Evolutionary conservation across 2,113 vertebrate species (phyloP).

Genomic region (Picathartes gymnocephalus): DNA sequence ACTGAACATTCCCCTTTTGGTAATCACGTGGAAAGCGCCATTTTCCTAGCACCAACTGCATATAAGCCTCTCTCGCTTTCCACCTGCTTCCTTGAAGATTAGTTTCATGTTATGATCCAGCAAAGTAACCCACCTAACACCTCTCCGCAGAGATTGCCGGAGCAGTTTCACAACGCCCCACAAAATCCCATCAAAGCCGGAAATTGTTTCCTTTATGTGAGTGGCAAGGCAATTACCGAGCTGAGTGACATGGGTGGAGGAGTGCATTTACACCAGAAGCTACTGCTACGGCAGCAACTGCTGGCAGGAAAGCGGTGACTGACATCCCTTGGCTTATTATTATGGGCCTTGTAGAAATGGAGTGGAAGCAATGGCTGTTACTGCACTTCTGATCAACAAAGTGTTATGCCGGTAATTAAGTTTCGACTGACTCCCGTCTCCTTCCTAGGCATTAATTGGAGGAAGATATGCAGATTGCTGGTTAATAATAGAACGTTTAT

Average conservation of each 20-base stretch:
- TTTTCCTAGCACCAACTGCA: background rate
- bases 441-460: conserved; percentile 69
- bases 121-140: background rate
- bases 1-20: background rate
- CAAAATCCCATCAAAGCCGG: conserved; percentile 6
- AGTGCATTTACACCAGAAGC: conserved; percentile 14
- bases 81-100: conserved; percentile 47
- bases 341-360: conserved; percentile 47
- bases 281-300: conserved; percentile 14
- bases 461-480: conserved; percentile 63
- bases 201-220: conserved; percentile 53
- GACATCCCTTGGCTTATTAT: conserved; percentile 48
- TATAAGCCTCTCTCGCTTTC: background rate
- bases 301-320: conserved; percentile 42
- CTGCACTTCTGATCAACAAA: conserved; percentile 67
- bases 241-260: conserved; percentile 16
- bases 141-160: background rate
- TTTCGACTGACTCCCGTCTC: conserved; percentile 61
- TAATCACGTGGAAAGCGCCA: background rate
- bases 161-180: background rate
- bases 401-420: conserved; percentile 70
- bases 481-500: conserved; percentile 74
- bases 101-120: conserved; percentile 17
- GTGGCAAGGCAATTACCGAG: conserved; percentile 47
- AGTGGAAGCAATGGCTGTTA: conserved; percentile 38